A percentile compares a stretch with the other conserved stretches of the same genome.
Evolutionary conservation across 2,888 invertebrate species (phyloP).

Genomic region (Ochlodes sylvanus): DNA sequence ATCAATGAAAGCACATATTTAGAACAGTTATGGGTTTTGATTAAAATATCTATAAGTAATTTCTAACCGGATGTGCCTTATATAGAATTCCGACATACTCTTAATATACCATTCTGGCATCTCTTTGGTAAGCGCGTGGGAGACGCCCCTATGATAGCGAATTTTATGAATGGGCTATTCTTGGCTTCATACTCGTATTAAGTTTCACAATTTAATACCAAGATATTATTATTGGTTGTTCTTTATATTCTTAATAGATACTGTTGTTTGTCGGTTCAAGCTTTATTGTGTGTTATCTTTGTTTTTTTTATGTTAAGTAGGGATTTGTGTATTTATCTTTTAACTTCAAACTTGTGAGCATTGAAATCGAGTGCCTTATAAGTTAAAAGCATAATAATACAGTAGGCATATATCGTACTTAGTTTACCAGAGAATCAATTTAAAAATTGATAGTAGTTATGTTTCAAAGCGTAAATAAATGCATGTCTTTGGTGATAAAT

Average conservation of each 20-base stretch:
- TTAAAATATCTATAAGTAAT: too few species aligned
- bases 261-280: background rate
- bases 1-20: too few species aligned
- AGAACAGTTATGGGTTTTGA: too few species aligned
- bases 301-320: too few species aligned
- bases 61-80: conserved; percentile 10
- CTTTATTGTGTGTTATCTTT: background rate
- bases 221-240: conserved; percentile 11
- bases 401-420: too few species aligned
- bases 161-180: conserved; percentile 35
- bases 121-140: conserved; percentile 21
- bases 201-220: conserved; percentile 27
- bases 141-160: conserved; percentile 22
- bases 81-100: conserved; percentile 4
- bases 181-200: conserved; percentile 32
- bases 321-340: background rate
- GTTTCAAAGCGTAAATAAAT: too few species aligned
- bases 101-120: conserved; percentile 21
- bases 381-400: too few species aligned
- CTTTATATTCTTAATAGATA: conserved; percentile 7
- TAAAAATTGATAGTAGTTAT: too few species aligned
- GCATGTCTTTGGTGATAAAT: too few species aligned
- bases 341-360: too few species aligned
- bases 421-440: too few species aligned
- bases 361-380: background rate